phyloP scores from a whole-genome alignment of 2,888 invertebrate species.

The Oscheius myriophilus region DNA sequence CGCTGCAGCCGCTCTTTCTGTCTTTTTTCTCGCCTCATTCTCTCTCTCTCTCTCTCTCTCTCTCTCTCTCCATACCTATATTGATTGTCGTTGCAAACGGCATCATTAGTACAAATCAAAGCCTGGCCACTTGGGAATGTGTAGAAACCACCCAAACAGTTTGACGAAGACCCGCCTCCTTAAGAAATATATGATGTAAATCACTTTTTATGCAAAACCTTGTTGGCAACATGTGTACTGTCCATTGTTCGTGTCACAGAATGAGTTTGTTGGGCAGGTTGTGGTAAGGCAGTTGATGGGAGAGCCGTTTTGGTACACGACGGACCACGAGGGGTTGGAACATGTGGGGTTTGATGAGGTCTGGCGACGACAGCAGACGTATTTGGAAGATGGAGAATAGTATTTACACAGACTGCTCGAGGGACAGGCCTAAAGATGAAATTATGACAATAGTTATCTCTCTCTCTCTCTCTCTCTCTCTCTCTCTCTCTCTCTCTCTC shows the following conservation, averaged over 20 bases:
- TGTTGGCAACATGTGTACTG: slow-evolving; percentile 42
- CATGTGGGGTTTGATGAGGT: slow-evolving; percentile 10
- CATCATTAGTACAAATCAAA: slow-evolving; percentile 18
- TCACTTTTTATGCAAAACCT: neutral
- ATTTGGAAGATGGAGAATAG: neutral
- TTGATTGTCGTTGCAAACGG: neutral
- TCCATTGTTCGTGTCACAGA: slow-evolving; percentile 33
- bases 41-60: too few species aligned
- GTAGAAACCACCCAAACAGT: slow-evolving; percentile 16
- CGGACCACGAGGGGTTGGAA: slow-evolving; percentile 10
- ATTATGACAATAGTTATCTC: too few species aligned
- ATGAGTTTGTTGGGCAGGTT: slow-evolving; percentile 39
- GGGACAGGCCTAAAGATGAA: slow-evolving; percentile 6
- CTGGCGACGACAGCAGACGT: neutral
- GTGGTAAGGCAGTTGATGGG: slow-evolving; percentile 43
- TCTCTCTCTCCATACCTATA: too few species aligned
- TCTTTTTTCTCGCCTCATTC: neutral
- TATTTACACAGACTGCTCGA: slow-evolving; percentile 11
- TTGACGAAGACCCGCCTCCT: neutral
- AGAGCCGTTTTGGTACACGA: slow-evolving; percentile 13
- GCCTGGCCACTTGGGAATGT: slow-evolving; percentile 14
- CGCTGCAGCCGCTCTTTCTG: too few species aligned
- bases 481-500: too few species aligned
- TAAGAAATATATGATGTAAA: neutral
- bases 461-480: too few species aligned